These are phyloP conservation scores for Ophonus ardosiacus DNA, from an alignment of 2,888 invertebrate species.

Conservation along the genomic window DNA sequence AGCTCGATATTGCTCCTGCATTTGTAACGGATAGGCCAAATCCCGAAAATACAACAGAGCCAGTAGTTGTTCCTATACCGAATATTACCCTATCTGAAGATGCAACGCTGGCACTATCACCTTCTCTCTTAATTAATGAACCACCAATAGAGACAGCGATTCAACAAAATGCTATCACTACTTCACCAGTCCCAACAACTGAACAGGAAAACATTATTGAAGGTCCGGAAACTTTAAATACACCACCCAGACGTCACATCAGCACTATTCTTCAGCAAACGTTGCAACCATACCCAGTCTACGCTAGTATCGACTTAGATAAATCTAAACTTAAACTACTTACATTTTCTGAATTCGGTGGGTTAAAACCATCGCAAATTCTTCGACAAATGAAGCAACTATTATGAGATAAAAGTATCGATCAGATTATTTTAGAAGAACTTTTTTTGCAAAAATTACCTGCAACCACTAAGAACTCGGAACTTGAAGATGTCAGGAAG, in stretches of 20 bases:
- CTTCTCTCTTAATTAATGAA: slow-evolving; percentile 12
- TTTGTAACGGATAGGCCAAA: slow-evolving; percentile 56
- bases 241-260: slow-evolving; percentile 24
- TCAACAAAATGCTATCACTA: background rate
- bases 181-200: slow-evolving; percentile 15
- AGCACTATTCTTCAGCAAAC: slow-evolving; percentile 25
- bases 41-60: background rate
- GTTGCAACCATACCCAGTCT: background rate
- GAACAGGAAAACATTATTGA: slow-evolving; percentile 43
- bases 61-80: too few relatives aligned
- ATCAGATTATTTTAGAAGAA: too few relatives aligned
- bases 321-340: too few relatives aligned
- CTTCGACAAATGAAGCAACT: too few relatives aligned
- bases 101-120: too few relatives aligned
- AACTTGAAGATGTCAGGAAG: too few relatives aligned
- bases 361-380: too few relatives aligned
- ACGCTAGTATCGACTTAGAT: too few relatives aligned
- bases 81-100: background rate
- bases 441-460: too few relatives aligned
- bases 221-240: slow-evolving; percentile 15
- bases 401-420: too few relatives aligned
- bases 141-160: background rate
- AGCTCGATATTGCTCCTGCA: slow-evolving; percentile 52
- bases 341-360: too few relatives aligned
- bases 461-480: too few relatives aligned